Percentiles rank a stretch among this genome's conserved stretches.
Conservation (phyloP, 1,140 invertebrate species). For the Pseudomyrmex sp. region DNA sequence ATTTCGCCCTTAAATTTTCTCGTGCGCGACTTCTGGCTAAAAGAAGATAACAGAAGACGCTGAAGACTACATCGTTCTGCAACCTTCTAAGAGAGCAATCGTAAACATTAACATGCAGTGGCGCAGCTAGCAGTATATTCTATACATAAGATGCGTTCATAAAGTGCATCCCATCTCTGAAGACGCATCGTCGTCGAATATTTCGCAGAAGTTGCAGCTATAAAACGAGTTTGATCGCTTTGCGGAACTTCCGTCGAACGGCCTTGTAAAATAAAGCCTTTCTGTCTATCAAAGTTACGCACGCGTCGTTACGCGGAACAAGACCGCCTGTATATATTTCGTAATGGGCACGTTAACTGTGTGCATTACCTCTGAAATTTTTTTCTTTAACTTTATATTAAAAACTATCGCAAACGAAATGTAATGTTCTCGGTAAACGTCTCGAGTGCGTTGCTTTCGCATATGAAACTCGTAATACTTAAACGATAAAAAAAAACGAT, state of each 20-base stretch:
- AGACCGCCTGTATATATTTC: neutral
- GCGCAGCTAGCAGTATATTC: neutral
- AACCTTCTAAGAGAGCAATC: constrained; percentile 39
- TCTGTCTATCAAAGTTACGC: constrained; percentile 46
- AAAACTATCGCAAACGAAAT: neutral
- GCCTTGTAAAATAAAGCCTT: constrained; percentile 33
- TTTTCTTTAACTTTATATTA: constrained; percentile 10
- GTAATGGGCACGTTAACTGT: constrained; percentile 35
- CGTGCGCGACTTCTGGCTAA: neutral
- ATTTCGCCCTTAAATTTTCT: constrained; percentile 64
- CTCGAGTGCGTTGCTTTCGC: neutral
- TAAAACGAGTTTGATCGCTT: constrained; percentile 39
- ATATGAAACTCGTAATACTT: neutral
- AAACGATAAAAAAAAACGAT: neutral
- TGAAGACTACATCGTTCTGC: neutral
- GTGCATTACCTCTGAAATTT: neutral
- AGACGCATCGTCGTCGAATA: constrained; percentile 23
- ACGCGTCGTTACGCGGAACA: constrained; percentile 16
- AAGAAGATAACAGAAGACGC: constrained; percentile 15
- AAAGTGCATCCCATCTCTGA: constrained; percentile 22
- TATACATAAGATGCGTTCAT: constrained; percentile 19
- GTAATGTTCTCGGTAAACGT: neutral
- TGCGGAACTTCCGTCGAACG: constrained; percentile 35
- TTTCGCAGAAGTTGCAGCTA: constrained; percentile 16
- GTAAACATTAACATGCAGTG: constrained; percentile 63